phyloP scores from a whole-genome alignment of 2,888 invertebrate species.

The Meteorus cinctellus region DNA sequence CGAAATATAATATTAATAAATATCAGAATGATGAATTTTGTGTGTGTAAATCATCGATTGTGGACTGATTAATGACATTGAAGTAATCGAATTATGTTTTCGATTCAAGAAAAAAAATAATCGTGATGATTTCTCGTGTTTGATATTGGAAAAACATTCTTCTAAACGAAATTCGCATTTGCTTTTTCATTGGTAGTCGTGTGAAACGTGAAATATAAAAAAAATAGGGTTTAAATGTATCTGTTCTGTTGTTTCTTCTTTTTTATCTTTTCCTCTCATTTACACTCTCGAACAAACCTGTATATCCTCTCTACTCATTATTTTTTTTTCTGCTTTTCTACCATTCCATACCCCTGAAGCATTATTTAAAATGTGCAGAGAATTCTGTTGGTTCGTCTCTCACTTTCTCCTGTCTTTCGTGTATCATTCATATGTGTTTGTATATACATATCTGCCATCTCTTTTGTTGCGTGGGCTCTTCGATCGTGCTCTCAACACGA shows the following conservation, averaged over 20 bases:
- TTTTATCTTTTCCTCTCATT: neutral
- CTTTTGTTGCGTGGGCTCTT: neutral
- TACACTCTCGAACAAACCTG: neutral
- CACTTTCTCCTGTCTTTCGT: conserved; percentile 46
- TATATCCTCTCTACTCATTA: neutral
- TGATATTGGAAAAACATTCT: too few species aligned
- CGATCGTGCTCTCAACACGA: conserved; percentile 26
- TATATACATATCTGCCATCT: conserved; percentile 15
- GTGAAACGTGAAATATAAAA: conserved; percentile 65
- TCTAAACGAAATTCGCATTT: conserved; percentile 65
- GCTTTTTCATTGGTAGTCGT: conserved; percentile 66
- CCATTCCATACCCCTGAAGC: conserved; percentile 43
- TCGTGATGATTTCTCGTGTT: too few species aligned
- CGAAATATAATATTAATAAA: neutral
- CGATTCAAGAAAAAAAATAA: too few species aligned
- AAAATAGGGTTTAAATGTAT: conserved; percentile 48
- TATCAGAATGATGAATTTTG: too few species aligned
- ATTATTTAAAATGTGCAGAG: conserved; percentile 53
- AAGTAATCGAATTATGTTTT: too few species aligned
- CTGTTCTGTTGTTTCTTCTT: neutral
- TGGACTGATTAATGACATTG: too few species aligned
- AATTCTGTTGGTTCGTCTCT: conserved; percentile 41
- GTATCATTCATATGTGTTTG: conserved; percentile 9
- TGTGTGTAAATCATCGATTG: too few species aligned
- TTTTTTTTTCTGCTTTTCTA: conserved; percentile 24